Evolutionary conservation across 1,140 invertebrate genomes (phyloP), one percentile per base, ranked within the genome.

Genomic region (Leptoteleia sp.): DNA sequence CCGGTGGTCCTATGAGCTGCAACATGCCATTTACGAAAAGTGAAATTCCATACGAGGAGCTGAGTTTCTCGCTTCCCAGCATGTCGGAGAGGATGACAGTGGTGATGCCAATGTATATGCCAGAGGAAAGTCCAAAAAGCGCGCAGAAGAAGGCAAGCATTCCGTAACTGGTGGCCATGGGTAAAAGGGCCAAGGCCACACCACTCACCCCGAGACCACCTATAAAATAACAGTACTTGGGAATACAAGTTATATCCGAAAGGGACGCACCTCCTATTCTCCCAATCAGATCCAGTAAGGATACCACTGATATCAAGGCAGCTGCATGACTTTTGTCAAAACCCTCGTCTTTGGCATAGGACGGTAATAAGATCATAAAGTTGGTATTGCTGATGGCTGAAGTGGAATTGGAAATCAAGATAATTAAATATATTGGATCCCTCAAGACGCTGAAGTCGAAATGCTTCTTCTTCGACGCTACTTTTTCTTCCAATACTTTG

Each of bases 301-400:
- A 95, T 3, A 96, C 94, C 35, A 95, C 92, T 0, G 95, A 96
- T 7, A 96, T 83, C 3, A 96, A 82, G 65, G 94, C 92, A 0
- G 95, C 94, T 0, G 93, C 92, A 16, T 91, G 84, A 1, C 91
- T 90, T 82, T 93, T 94, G 83, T 93, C 92, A 79, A 93, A 95
- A 0, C 92, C 92, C 25, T 94, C 90, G 8, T 35, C 37, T 8
- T 59, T 67, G 3, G 94, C 95, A 83, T 95, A 96, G 0, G 92
- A 91, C 1, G 95, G 94, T 9, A 96, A 87, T 1, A 96, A 81
- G 35, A 96, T 95, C 0, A 95, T 93, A 59, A 96, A 95, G 84
- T 96, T 96, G 0, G 95, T 96, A 77, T 96, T 96, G 47, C 94
- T 95, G 43, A 96, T 94, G 1, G 95, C 95, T 64, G 94, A 95